Evolutionary conservation across 2,888 invertebrate species (phyloP), one percentile per base, ranked within the genome.

Genomic region (Acrocyrtus sp.): DNA sequence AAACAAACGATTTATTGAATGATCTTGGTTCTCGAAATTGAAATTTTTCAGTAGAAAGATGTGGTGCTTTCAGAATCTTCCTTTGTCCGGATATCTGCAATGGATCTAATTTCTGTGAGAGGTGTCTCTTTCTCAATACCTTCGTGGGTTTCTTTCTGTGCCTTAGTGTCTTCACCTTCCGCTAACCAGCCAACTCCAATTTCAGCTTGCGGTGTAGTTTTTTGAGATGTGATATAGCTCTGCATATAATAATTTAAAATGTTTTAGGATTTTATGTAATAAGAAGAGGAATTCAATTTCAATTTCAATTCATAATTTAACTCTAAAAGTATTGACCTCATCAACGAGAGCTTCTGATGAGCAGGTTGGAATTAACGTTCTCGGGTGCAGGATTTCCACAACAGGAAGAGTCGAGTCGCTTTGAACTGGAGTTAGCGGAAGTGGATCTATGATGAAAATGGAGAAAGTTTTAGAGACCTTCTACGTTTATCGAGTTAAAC

Each of bases 351-450:
- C 54, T 43, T 69, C 69, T 4, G 69, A 69, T 5, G 69, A 69
- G 21, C 69, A 69, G 0, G 69, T 47, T 0, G 54, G 54, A 39
- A 69, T 54, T 39, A 54, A 26, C 6, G 53, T n/a, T 54, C 60
- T 53, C 3, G 69, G 69, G 17, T 69, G 69, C 1, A 69, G 61
- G 21, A 69, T 69, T 48, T 69, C 69, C 1, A 69, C 61, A 39
- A 69, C 69, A n/a, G 69, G 34, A n/a, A 69, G 54, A 5, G 29
- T 24, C 4, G 54, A 60, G 21, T 69, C 69, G 45, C 54, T 69
- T 43, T 54, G 69, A 8, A 56, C 54, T 4, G 61, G 54, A 17
- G 39, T 27, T 3, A 69, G n/a, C 10, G 41, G 54, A 24, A 69
- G 45, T 6, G 69, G 69, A 19, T 21, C 69, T 69, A 26, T n/a